phyloP scores from a whole-genome alignment of 2,113 vertebrate species.

The Nematolebias whitei region DNA sequence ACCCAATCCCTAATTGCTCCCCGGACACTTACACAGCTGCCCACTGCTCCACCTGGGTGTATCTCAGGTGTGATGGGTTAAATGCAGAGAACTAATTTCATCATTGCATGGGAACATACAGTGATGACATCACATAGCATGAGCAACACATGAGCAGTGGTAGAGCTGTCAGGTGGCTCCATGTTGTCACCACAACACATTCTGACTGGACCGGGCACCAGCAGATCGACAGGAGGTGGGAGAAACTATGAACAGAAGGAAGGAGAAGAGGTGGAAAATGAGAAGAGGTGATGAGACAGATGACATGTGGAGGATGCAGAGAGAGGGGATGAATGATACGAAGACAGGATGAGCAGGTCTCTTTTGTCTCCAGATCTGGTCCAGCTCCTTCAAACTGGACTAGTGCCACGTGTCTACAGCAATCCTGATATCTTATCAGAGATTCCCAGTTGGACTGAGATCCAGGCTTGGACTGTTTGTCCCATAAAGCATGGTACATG shows the following conservation, averaged over 20 bases:
- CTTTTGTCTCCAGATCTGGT: too few relatives aligned
- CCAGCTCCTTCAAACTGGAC: too few relatives aligned
- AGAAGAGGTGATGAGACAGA: not conserved
- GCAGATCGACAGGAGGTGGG: constrained; percentile 17
- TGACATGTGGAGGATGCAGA: constrained; percentile 15
- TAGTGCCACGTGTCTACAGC: too few relatives aligned
- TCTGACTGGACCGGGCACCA: constrained; percentile 27
- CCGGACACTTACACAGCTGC: too few relatives aligned
- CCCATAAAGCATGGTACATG: too few relatives aligned
- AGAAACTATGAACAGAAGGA: constrained; percentile 15
- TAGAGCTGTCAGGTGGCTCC: constrained; percentile 1
- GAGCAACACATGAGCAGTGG: constrained; percentile 48
- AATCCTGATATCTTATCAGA: not conserved
- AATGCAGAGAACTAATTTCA: too few relatives aligned
- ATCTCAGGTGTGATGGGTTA: too few relatives aligned
- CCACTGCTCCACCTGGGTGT: too few relatives aligned
- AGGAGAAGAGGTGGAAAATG: not conserved
- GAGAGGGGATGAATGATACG: not conserved
- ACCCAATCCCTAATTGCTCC: too few relatives aligned
- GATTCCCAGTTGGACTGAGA: not conserved
- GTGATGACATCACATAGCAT: too few relatives aligned
- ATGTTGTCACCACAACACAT: constrained; percentile 21
- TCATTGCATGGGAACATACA: too few relatives aligned
- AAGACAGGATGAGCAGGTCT: not conserved
- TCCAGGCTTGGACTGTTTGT: too few relatives aligned